These are phyloP conservation scores for Liparis tanakae DNA, from an alignment of 2,797 vertebrate species.

Conservation along the genomic window DNA sequence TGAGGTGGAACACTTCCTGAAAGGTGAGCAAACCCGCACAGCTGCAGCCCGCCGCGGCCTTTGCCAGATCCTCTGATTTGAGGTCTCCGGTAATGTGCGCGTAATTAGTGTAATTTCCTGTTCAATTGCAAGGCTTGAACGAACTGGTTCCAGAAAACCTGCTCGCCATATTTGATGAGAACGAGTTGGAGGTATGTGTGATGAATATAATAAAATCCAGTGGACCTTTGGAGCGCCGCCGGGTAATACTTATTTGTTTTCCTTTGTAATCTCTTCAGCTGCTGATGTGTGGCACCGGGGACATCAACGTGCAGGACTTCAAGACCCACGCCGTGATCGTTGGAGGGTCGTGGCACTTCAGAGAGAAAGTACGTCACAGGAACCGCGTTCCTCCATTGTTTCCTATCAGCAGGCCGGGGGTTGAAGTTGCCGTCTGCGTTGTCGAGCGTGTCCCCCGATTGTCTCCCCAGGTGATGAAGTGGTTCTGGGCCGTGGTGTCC, in stretches of 20 bases:
- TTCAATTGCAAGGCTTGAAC: slow-evolving; percentile 91
- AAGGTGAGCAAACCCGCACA: slow-evolving; percentile 84
- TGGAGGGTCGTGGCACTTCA: slow-evolving; percentile 97
- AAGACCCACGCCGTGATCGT: slow-evolving; percentile 97
- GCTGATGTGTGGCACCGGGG: slow-evolving; percentile 97
- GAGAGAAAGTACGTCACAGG: slow-evolving; percentile 88
- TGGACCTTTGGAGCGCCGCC: slow-evolving; percentile 47
- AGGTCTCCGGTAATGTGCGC: slow-evolving; percentile 23
- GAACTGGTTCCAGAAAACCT: slow-evolving; percentile 98
- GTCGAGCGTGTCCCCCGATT: no score
- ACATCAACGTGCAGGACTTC: slow-evolving; percentile 98
- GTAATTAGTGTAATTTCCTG: slow-evolving; percentile 46
- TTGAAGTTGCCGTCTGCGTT: no score
- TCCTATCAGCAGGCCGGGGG: background rate
- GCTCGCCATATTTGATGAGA: slow-evolving; percentile 99
- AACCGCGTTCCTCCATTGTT: background rate
- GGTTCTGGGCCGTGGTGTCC: slow-evolving; percentile 99
- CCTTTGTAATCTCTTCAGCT: slow-evolving; percentile 80
- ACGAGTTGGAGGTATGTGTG: slow-evolving; percentile 93
- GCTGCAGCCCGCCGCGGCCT: slow-evolving; percentile 9
- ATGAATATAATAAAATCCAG: slow-evolving; percentile 31
- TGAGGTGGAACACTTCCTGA: slow-evolving; percentile 98
- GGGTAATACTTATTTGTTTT: slow-evolving; percentile 9
- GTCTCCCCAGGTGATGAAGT: slow-evolving; percentile 92
- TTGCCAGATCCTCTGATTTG: slow-evolving; percentile 24